Evolutionary conservation across 2,113 vertebrate genomes (phyloP).

Genomic region (Falco punctatus): DNA sequence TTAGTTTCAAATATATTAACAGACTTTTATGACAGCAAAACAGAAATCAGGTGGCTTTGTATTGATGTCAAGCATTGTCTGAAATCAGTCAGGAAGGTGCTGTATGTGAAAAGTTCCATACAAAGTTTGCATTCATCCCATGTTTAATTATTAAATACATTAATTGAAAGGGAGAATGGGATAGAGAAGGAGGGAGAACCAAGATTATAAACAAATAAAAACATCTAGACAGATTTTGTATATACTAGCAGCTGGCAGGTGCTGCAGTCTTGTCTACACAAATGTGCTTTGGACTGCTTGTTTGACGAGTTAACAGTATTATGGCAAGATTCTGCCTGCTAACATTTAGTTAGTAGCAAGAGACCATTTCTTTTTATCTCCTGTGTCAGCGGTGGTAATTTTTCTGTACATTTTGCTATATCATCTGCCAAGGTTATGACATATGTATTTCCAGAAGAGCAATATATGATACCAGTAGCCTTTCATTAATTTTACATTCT

Average conservation of each 20-base stretch:
- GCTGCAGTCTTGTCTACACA: not conserved
- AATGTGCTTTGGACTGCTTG: not conserved
- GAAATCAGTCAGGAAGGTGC: not conserved
- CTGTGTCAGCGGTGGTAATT: not conserved
- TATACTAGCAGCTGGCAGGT: not conserved
- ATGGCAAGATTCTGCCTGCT: not conserved
- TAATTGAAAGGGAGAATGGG: not conserved
- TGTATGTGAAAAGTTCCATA: not conserved
- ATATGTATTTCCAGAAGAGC: not conserved
- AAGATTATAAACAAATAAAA: not conserved
- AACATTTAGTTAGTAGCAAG: not conserved
- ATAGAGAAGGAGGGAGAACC: not conserved
- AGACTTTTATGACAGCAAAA: not conserved
- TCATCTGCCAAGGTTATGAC: not conserved
- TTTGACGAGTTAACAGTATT: not conserved
- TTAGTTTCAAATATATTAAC: not conserved
- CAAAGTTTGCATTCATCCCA: not conserved
- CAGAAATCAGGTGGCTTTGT: not conserved
- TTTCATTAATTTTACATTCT: conserved; percentile 2
- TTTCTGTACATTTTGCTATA: not conserved
- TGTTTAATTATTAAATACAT: not conserved
- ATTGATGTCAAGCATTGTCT: not conserved
- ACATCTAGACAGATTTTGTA: not conserved
- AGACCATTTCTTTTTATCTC: not conserved
- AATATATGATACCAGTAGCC: not conserved